phyloP scores from a whole-genome alignment of 35 echinoderm and acorn worm species.

The Patiria miniata region DNA sequence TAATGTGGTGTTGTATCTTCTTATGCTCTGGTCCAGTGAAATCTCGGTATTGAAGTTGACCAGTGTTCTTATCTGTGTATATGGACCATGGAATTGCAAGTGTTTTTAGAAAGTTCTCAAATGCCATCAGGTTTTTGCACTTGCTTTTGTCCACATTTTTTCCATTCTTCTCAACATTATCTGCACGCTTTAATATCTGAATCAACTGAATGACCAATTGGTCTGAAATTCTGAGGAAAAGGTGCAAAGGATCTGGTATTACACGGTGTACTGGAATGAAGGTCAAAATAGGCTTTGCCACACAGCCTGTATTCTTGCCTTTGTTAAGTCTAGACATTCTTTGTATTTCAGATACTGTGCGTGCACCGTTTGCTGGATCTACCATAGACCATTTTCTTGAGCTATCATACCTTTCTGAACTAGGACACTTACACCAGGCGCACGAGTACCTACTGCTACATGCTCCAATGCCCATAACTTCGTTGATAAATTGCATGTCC shows the following conservation, averaged over 20 bases:
- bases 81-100: neutral
- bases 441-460: too few species aligned
- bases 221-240: constrained; percentile 22
- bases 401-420: too few species aligned
- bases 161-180: constrained; percentile 14
- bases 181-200: constrained; percentile 12
- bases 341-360: too few species aligned
- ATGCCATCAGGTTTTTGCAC: constrained; percentile 7
- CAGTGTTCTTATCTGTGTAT: neutral
- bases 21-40: constrained; percentile 4
- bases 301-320: too few species aligned
- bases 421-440: too few species aligned
- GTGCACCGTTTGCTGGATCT: too few species aligned
- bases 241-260: neutral
- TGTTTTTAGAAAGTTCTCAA: neutral
- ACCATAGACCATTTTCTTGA: too few species aligned
- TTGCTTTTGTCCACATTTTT: neutral
- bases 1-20: too few species aligned
- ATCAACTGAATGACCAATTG: constrained; percentile 9
- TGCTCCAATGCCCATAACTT: too few species aligned
- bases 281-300: too few species aligned
- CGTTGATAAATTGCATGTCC: too few species aligned
- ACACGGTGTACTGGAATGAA: constrained; percentile 20
- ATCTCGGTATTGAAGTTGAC: neutral
- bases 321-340: too few species aligned